Conservation (phyloP, 2,888 invertebrate species). For the Didymodactylos carnosus region DNA sequence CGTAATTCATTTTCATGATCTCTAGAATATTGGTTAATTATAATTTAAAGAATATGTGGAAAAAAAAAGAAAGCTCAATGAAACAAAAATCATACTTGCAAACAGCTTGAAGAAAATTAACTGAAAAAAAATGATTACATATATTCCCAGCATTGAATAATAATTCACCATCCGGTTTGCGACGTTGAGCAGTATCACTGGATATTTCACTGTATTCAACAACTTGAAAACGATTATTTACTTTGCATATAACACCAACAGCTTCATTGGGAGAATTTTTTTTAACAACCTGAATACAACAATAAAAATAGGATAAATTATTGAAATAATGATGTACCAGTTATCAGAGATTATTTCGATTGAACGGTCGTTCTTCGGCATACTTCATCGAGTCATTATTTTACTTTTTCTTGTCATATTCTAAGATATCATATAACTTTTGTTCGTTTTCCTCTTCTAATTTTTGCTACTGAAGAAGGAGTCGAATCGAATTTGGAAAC, state of each 20-base stretch:
- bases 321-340: neutral
- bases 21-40: too few relatives aligned
- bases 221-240: constrained; percentile 62
- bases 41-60: neutral
- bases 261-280: constrained; percentile 74
- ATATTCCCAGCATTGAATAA: constrained; percentile 87
- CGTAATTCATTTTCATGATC: constrained; percentile 55
- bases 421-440: too few relatives aligned
- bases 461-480: too few relatives aligned
- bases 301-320: neutral
- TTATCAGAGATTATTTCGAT: too few relatives aligned
- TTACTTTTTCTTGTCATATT: too few relatives aligned
- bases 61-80: neutral
- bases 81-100: constrained; percentile 37
- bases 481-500: neutral
- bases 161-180: constrained; percentile 46
- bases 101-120: constrained; percentile 58
- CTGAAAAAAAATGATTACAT: constrained; percentile 87
- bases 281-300: constrained; percentile 49
- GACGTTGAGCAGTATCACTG: constrained; percentile 53
- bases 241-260: constrained; percentile 82
- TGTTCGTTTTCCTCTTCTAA: too few relatives aligned
- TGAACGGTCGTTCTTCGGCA: too few relatives aligned
- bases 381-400: too few relatives aligned
- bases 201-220: constrained; percentile 95